phyloP scores from a whole-genome alignment of 2,797 vertebrate species.

The Meriones psammophilus region DNA sequence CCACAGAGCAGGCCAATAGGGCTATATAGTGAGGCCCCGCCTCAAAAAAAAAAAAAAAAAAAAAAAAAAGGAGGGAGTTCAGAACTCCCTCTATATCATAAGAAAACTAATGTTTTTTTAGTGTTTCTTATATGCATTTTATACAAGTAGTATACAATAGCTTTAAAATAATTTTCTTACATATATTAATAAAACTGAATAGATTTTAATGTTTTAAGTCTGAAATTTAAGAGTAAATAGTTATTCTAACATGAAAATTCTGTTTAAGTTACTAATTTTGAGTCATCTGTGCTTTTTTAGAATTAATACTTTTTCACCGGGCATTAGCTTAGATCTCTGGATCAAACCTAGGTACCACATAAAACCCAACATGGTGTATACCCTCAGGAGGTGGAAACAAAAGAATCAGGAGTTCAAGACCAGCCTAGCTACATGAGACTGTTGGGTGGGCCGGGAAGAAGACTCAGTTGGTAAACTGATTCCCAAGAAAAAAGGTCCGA shows the following conservation, averaged over 20 bases:
- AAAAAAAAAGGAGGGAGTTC: background rate
- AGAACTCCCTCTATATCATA: background rate
- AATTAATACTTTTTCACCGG: slow-evolving; percentile 58
- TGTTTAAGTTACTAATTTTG: slow-evolving; percentile 56
- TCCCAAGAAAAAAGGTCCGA: background rate
- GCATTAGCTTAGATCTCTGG: background rate
- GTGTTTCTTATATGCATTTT: background rate
- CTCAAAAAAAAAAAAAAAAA: background rate
- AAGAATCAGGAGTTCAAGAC: background rate
- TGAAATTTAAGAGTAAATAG: background rate
- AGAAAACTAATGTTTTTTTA: background rate
- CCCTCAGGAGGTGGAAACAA: background rate
- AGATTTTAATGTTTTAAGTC: background rate
- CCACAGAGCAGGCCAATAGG: background rate
- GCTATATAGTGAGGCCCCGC: background rate
- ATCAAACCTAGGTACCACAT: background rate
- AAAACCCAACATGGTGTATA: background rate
- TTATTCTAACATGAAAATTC: background rate
- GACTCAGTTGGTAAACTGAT: background rate
- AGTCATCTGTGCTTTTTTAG: slow-evolving; percentile 38
- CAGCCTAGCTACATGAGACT: background rate
- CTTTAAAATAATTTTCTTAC: background rate
- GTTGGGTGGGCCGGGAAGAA: background rate
- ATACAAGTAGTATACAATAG: background rate
- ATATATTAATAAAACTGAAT: background rate